Conservation (phyloP, 2,113 vertebrate species). For the Nicator chloris region DNA sequence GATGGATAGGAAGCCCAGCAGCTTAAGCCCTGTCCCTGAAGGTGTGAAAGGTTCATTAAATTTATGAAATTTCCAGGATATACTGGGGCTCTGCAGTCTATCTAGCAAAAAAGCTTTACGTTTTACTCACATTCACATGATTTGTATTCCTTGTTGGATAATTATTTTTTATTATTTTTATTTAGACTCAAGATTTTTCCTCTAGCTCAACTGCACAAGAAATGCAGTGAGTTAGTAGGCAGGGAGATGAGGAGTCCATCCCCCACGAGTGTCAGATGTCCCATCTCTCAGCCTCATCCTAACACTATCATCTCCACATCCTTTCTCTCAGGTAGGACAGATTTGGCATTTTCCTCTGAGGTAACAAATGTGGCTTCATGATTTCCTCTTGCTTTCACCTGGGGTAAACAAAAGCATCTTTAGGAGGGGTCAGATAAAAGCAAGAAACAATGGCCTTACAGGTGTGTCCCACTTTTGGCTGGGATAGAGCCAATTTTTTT, state of each 20-base stretch:
- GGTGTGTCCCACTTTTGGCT: not conserved
- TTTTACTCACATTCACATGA: not conserved
- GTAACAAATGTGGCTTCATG: not conserved
- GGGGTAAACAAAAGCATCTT: not conserved
- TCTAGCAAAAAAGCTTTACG: not conserved
- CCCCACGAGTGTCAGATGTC: not conserved
- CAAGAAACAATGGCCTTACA: not conserved
- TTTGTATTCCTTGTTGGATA: not conserved
- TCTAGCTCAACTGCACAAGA: not conserved
- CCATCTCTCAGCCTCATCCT: not conserved
- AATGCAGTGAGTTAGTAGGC: not conserved
- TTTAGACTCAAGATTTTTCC: not conserved
- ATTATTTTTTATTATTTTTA: not conserved
- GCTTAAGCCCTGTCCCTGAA: not conserved
- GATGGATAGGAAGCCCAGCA: conserved; percentile 21
- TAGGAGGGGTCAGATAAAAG: not conserved
- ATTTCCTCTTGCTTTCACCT: not conserved
- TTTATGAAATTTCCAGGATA: conserved; percentile 32
- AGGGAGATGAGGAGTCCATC: not conserved
- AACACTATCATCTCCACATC: not conserved
- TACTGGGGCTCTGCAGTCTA: not conserved
- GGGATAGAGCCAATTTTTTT: not conserved
- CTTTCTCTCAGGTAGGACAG: not conserved
- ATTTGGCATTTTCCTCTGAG: not conserved
- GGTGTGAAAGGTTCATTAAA: conserved; percentile 39